Conservation (phyloP, 1,140 invertebrate species). For the Drosophila pseudoananassae region DNA sequence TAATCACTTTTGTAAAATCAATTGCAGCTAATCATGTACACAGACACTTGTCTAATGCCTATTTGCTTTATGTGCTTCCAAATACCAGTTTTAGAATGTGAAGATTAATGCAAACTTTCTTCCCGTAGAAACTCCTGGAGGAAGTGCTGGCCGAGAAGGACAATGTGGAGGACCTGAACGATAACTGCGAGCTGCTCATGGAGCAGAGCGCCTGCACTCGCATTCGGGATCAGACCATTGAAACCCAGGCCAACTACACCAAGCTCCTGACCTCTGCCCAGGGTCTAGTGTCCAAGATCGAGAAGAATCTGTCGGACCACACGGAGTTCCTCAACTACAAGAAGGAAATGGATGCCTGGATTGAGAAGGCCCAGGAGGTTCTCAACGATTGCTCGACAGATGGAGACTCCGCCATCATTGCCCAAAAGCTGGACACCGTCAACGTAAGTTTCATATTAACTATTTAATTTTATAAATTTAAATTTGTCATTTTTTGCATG, state of each 20-base stretch:
- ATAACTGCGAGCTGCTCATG: conserved; percentile 93
- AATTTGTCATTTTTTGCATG: too few relatives aligned
- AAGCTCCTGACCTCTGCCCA: conserved; percentile 91
- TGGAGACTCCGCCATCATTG: conserved; percentile 91
- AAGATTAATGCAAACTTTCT: conserved; percentile 45
- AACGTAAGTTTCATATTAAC: conserved; percentile 83
- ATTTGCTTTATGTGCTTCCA: conserved; percentile 61
- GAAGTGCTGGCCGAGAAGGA: conserved; percentile 92
- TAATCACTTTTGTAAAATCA: conserved; percentile 57
- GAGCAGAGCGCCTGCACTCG: conserved; percentile 92
- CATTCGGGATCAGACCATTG: conserved; percentile 93
- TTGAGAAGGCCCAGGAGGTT: conserved; percentile 90
- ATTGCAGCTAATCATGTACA: conserved; percentile 73
- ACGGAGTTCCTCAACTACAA: conserved; percentile 95
- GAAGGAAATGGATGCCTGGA: conserved; percentile 92
- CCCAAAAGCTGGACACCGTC: conserved; percentile 93
- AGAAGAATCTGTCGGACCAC: conserved; percentile 95
- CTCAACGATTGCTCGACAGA: conserved; percentile 92
- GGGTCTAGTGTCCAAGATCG: conserved; percentile 91
- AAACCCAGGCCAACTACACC: conserved; percentile 92
- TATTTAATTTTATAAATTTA: background rate
- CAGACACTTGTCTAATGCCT: conserved; percentile 54
- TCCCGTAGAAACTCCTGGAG: conserved; percentile 86
- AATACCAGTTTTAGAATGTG: background rate
- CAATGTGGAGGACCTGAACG: conserved; percentile 92